Conservation (phyloP, 2,797 vertebrate genomes). For the Poeciliopsis paucimaculata region DNA sequence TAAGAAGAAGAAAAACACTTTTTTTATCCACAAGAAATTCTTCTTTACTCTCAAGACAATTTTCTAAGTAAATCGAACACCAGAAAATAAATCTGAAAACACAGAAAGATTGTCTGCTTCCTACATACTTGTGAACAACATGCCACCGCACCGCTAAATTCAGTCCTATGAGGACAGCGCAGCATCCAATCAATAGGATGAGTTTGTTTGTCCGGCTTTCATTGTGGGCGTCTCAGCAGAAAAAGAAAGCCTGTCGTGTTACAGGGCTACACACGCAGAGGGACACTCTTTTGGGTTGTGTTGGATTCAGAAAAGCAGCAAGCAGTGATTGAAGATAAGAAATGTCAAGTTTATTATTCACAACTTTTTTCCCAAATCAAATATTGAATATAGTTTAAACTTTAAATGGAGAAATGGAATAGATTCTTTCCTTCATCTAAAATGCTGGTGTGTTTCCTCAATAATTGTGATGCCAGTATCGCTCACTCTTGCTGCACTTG, state of each 20-base stretch:
- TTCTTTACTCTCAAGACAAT: constrained; percentile 18
- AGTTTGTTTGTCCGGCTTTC: constrained; percentile 40
- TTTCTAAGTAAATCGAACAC: constrained; percentile 1
- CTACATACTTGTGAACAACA: constrained; percentile 29
- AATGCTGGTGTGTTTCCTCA: neutral
- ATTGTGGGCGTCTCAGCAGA: constrained; percentile 41
- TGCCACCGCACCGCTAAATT: constrained; percentile 48
- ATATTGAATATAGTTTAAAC: neutral
- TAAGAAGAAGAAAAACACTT: constrained; percentile 5
- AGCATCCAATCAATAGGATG: constrained; percentile 61
- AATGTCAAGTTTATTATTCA: neutral
- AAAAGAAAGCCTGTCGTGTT: constrained; percentile 19
- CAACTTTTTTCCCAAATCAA: neutral
- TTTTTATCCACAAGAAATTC: constrained; percentile 31
- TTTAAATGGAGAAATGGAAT: neutral
- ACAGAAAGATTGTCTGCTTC: neutral
- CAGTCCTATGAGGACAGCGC: constrained; percentile 54
- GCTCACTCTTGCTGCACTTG: neutral
- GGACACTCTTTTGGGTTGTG: constrained; percentile 33
- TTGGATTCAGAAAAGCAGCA: constrained; percentile 27
- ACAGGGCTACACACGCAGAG: constrained; percentile 35
- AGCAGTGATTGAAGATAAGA: neutral
- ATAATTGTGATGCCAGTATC: neutral
- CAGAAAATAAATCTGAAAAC: constrained; percentile 1
- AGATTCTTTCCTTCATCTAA: neutral